These are phyloP conservation scores for Muricea muricata DNA, from an alignment of 92 coral and sea anemone genomes.

Conservation along the genomic window DNA sequence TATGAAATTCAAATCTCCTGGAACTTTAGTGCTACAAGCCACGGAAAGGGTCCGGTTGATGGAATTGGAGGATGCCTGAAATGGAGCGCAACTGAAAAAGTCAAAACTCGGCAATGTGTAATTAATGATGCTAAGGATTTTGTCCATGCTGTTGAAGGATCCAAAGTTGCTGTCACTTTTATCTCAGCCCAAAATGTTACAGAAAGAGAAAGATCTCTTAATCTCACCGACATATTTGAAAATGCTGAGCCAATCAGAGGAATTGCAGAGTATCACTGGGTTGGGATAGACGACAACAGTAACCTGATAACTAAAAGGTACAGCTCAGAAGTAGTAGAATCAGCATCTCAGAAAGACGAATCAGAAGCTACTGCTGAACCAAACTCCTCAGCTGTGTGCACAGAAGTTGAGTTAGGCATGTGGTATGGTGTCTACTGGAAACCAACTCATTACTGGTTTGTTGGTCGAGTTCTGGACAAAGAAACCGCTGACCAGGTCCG, in stretches of 20 bases:
- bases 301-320: conserved; percentile 53
- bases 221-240: conserved; percentile 35
- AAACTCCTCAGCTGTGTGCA: neutral
- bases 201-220: conserved; percentile 42
- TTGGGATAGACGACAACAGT: conserved; percentile 37
- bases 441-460: conserved; percentile 53
- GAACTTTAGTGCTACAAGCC: no score
- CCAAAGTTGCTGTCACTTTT: conserved; percentile 43
- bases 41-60: no score
- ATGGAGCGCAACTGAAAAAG: conserved; percentile 41
- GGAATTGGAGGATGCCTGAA: no score
- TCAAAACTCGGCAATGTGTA: conserved; percentile 40
- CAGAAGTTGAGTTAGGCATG: conserved; percentile 41
- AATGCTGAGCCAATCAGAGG: conserved; percentile 50
- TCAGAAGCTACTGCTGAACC: conserved; percentile 27
- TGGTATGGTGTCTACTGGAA: conserved; percentile 60
- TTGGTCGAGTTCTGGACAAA: conserved; percentile 35
- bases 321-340: conserved; percentile 33
- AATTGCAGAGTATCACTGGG: conserved; percentile 40
- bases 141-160: conserved; percentile 44
- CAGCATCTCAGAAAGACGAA: conserved; percentile 34
- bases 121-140: conserved; percentile 48
- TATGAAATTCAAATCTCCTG: no score
- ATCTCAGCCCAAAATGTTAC: conserved; percentile 35
- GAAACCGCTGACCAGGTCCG: conserved; percentile 52